phyloP scores from a whole-genome alignment of 2,888 invertebrate species.

The Keiferia lycopersicella region DNA sequence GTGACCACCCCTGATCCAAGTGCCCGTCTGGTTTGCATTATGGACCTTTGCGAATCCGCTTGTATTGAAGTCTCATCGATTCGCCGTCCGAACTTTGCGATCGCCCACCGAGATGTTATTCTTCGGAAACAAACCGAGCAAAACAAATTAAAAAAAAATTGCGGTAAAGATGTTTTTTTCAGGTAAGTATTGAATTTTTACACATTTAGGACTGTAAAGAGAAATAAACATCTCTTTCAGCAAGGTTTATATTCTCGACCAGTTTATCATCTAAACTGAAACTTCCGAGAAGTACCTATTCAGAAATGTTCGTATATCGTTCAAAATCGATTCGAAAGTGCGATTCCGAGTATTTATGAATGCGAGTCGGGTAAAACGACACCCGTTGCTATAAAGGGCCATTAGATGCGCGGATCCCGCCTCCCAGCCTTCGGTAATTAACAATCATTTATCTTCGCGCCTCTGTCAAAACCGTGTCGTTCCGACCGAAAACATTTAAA shows the following conservation, averaged over 20 bases:
- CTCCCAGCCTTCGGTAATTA: conserved; percentile 63
- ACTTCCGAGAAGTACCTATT: not conserved
- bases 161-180: not conserved
- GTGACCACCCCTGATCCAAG: not conserved
- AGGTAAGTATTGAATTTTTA: too few species aligned
- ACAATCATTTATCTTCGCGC: conserved; percentile 72
- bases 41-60: conserved; percentile 13
- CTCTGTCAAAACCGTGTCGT: conserved; percentile 78
- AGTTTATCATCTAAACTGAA: not conserved
- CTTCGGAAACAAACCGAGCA: not conserved
- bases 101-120: not conserved
- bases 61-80: conserved; percentile 13
- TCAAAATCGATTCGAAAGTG: not conserved
- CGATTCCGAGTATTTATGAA: not conserved
- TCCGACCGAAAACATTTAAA: conserved; percentile 68
- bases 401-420: conserved; percentile 49
- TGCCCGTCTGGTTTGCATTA: conserved; percentile 7
- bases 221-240: too few species aligned
- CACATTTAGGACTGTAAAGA: too few species aligned
- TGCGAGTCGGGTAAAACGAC: conserved; percentile 8
- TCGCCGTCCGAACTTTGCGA: conserved; percentile 6
- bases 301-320: not conserved
- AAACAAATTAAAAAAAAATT: not conserved
- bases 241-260: too few species aligned
- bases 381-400: conserved; percentile 21